These are phyloP conservation scores for Crenichthys baileyi DNA, from an alignment of 2,797 vertebrate species.

Conservation along the genomic window DNA sequence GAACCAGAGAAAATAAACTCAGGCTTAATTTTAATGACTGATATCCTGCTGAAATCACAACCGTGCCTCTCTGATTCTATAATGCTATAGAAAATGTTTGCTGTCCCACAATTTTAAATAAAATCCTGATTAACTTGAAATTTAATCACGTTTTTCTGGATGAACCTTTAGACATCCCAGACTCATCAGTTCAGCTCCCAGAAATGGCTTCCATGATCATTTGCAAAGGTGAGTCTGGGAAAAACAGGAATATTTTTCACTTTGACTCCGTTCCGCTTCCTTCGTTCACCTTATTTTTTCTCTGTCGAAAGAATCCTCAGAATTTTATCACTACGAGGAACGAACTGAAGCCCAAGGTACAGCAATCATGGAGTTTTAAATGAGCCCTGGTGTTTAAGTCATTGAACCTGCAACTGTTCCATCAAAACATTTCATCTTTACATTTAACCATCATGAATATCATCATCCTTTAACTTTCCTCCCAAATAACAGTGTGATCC, in stretches of 20 bases:
- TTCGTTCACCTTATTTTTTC: constrained; percentile 26
- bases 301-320: constrained; percentile 68
- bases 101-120: neutral
- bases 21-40: neutral
- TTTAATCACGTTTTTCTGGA: constrained; percentile 18
- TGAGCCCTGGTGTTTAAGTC: neutral
- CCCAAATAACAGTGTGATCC: constrained; percentile 22
- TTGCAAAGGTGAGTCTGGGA: constrained; percentile 83
- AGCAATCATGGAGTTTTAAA: neutral
- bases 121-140: neutral
- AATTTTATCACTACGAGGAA: constrained; percentile 72
- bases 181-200: constrained; percentile 84
- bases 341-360: constrained; percentile 74
- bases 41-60: neutral
- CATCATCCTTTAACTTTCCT: constrained; percentile 8
- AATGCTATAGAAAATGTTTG: neutral
- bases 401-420: constrained; percentile 8
- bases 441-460: constrained; percentile 15
- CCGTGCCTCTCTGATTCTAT: neutral
- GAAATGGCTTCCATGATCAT: constrained; percentile 75
- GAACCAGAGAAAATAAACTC: neutral
- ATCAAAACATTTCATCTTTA: constrained; percentile 6
- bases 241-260: neutral
- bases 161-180: constrained; percentile 84
- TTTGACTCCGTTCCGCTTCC: neutral